Evolutionary conservation across 2,888 invertebrate species (phyloP), one percentile per base, ranked within the genome.

Genomic region (Villa cingulata): DNA sequence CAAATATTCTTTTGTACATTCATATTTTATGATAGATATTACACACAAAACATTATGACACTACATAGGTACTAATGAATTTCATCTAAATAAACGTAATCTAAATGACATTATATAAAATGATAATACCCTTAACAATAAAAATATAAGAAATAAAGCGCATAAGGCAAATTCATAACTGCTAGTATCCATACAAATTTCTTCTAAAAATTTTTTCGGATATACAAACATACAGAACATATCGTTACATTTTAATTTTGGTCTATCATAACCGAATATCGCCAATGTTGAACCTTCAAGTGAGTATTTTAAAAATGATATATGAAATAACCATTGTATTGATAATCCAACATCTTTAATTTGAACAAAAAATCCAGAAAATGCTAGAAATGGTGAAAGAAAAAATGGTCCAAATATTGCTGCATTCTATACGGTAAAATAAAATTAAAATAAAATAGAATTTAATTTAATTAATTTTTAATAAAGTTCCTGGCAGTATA

Each of bases 301-400:
- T 2, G 87, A 86, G 58, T 94, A 91, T 58, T 90, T 89, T 34
- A 91, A 72, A 65, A 89, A 94, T 0, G 92, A 92, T 32, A 82
- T 68, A 62, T 92, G 85, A 59, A 92, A 90, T 29, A 94, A 58
- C 90, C 91, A 94, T 41, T 79, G 79, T 54, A 90, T 71, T 58
- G 79, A 79, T 1, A 70, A 66, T 10, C 89, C 89, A 2, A 90
- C 84, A 57, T 91, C 88, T 57, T 76, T 77, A 57, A 86, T 75
- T 59, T 82, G 84, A 2, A 95, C 80, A 64, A 95, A 94, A 70
- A 92, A 94, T 7, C 95, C 95, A 47, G 90, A 89, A 71, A 95
- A 94, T 56, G 90, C 75, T 20, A 87, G 76, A 62, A 92, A 89
- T 0, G 95, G 94, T 65, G 88, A 78, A 53, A 87, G 79, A 58